Base-by-base conservation (phyloP, 35 echinoderm and acorn worm genomes). In the Apostichopus californicus region DNA sequence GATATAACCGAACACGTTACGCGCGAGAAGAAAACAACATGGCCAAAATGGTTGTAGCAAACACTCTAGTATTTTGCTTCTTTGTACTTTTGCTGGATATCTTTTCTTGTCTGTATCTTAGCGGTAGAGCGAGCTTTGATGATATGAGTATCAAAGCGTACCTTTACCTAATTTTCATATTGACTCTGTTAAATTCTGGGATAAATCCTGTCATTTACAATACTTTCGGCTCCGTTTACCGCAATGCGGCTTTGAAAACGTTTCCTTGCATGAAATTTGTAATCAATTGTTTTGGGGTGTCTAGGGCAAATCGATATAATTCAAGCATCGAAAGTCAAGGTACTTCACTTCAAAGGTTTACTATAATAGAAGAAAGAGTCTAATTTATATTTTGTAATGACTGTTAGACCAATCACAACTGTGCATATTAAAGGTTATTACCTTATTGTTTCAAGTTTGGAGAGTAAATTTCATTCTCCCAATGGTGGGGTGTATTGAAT, bases 201-300 rank as follows among this genome's bases (percentile, higher is more conserved):
- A 75, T 75, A 81, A 81, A 81, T 53, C 78, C 78, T 9, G 26
- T 79, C 77, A 28, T 28, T 28, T 28, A 28, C 25, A 81, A 81
- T 81, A 55, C 54, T 13, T 81, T 81, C 17, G 78, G 78, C 18
- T 81, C 78, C 23, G 78, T 81, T 81, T 81, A 81, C 54, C 78
- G 78, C 6, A 28, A 25, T 46, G 78, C 78, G 25, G 54, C 55
- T 53, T 10, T 81, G 8, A 81, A 52, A 81, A 81, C 26, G 8
- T 81, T 81, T 81, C 78, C 54, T 5, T 46, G 26, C 52, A 6
- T 46, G 10, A 18, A 9, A 54, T 46, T 14, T 23, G 26, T 10
- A 18, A 22, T 13, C 71, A 75, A 22, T 22, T 75, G 71, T 13
- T 7, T 75, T 22, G 20, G 15, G 4, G 17, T 22, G 14, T 75